Evolutionary conservation across 2,797 vertebrate genomes (phyloP).

Genomic region (Nannoperca australis): DNA sequence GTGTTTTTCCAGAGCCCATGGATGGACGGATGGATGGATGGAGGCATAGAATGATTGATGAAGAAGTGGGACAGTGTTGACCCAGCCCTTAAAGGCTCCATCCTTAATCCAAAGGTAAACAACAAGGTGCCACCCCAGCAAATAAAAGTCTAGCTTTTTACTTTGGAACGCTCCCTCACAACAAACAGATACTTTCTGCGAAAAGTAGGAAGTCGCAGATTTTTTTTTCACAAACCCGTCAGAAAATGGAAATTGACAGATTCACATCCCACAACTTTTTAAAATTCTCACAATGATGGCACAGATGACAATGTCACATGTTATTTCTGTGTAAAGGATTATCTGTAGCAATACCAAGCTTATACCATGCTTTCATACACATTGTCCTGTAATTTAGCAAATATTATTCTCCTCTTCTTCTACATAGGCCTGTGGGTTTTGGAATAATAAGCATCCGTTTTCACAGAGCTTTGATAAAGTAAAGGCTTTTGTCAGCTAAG

Average conservation of each 20-base stretch:
- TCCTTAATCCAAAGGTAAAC: constrained; percentile 54
- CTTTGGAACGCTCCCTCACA: not conserved
- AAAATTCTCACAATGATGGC: not conserved
- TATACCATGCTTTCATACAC: not conserved
- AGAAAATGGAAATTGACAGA: not conserved
- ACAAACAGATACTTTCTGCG: not conserved
- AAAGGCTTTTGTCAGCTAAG: not conserved
- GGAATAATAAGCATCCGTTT: not conserved
- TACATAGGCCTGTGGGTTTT: not conserved
- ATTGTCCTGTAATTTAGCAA: not conserved
- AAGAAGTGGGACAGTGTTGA: constrained; percentile 53
- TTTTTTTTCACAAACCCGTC: not conserved
- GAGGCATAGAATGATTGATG: constrained; percentile 63
- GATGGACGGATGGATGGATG: constrained; percentile 53
- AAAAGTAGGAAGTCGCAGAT: not conserved
- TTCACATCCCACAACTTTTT: too few relatives aligned
- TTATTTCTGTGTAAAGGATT: not conserved
- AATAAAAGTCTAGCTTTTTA: not conserved
- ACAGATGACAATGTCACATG: not conserved
- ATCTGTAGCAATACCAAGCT: not conserved
- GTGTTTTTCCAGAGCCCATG: constrained; percentile 71
- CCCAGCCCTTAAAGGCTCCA: constrained; percentile 35
- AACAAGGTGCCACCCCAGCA: constrained; percentile 20
- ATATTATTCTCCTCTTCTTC: not conserved
- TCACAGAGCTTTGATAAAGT: constrained; percentile 2